These are phyloP conservation scores for Cheiracanthium punctorium DNA, from an alignment of 2,888 invertebrate species.

Conservation along the genomic window DNA sequence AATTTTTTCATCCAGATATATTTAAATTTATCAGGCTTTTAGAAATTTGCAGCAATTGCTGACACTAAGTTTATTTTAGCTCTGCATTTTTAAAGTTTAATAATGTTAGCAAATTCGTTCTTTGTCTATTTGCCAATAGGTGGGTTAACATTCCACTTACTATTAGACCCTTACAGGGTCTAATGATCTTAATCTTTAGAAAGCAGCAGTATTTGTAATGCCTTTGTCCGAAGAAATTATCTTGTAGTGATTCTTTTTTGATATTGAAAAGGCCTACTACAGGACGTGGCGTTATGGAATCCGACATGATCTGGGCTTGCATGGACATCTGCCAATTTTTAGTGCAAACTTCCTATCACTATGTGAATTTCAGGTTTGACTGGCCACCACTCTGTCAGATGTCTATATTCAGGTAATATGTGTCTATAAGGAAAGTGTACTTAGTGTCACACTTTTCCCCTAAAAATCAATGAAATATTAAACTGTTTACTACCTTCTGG, in stretches of 20 bases:
- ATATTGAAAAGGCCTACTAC: too few relatives aligned
- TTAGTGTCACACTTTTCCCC: constrained; percentile 17
- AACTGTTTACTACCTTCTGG: not conserved
- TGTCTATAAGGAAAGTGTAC: constrained; percentile 11
- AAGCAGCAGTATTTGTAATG: not conserved
- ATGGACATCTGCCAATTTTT: not conserved
- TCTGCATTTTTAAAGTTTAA: too few relatives aligned
- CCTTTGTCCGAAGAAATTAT: not conserved
- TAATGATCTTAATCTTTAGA: not conserved
- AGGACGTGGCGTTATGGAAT: not conserved
- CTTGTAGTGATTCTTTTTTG: not conserved
- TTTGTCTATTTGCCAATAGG: too few relatives aligned
- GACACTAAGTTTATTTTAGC: too few relatives aligned
- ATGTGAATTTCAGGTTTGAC: not conserved
- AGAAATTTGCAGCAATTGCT: too few relatives aligned
- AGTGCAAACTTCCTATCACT: too few relatives aligned
- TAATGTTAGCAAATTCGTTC: too few relatives aligned
- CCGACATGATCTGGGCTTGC: not conserved
- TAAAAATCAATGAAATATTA: not conserved
- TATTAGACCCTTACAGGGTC: too few relatives aligned
- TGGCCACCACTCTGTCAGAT: not conserved
- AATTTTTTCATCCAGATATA: too few relatives aligned
- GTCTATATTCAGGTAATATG: constrained; percentile 77
- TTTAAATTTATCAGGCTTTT: too few relatives aligned
- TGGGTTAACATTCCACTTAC: too few relatives aligned